A percentile compares a stretch with the other conserved stretches of the same genome.
These are phyloP conservation scores for Melitaea cinxia DNA, from an alignment of 1,140 invertebrate species.

Conservation along the genomic window DNA sequence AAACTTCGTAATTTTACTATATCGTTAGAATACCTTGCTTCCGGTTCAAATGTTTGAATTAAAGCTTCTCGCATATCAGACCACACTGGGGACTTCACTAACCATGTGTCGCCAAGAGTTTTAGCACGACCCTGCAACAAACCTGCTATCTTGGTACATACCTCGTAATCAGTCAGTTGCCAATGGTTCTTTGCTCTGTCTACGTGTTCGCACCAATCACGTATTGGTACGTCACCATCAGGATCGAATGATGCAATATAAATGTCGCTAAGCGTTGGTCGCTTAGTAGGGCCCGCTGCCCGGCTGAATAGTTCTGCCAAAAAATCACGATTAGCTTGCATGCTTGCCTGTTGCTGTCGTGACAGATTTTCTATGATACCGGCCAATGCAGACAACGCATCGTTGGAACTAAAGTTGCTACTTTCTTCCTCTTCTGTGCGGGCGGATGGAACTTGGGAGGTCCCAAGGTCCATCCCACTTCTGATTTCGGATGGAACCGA, in stretches of 20 bases:
- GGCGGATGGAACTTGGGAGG: conserved; percentile 24
- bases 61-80: conserved; percentile 18
- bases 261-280: conserved; percentile 14
- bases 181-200: conserved; percentile 19
- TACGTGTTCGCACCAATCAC: conserved; percentile 28
- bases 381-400: conserved; percentile 19
- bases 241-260: conserved; percentile 29
- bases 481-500: conserved; percentile 10
- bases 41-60: conserved; percentile 24
- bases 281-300: conserved; percentile 1
- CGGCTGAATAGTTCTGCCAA: conserved; percentile 14
- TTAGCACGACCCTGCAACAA: conserved; percentile 23
- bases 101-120: conserved; percentile 22
- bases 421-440: background rate
- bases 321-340: conserved; percentile 27
- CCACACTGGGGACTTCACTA: conserved; percentile 26
- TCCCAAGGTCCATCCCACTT: conserved; percentile 24
- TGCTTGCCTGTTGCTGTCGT: conserved; percentile 18
- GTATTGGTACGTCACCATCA: conserved; percentile 20
- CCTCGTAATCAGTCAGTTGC: conserved; percentile 27
- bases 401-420: too few relatives aligned
- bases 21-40: conserved; percentile 22
- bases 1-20: conserved; percentile 21
- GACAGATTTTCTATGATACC: conserved; percentile 24
- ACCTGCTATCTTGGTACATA: conserved; percentile 26